A percentile compares a stretch with the other conserved stretches of the same genome.
Conservation (phyloP, 2,888 invertebrate species). For the Subacronicta megacephala region DNA sequence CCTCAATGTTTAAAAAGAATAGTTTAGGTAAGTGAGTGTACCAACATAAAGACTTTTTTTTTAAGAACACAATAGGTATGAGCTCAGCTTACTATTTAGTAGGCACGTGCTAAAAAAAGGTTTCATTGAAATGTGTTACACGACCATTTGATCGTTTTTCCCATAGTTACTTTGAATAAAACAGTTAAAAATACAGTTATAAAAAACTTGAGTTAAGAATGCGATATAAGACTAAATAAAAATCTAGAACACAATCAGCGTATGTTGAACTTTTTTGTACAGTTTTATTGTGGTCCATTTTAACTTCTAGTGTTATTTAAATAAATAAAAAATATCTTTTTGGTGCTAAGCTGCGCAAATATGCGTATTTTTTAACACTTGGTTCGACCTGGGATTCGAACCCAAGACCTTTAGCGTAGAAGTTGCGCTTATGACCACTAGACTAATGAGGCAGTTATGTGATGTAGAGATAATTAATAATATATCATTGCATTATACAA, state of each 20-base stretch:
- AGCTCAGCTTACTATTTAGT: background rate
- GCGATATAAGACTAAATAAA: conserved; percentile 30
- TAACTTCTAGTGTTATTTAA: background rate
- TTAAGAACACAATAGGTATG: conserved; percentile 3
- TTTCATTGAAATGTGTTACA: conserved; percentile 5
- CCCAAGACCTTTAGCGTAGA: too few species aligned
- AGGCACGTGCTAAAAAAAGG: conserved; percentile 1
- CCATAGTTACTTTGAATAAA: conserved; percentile 11
- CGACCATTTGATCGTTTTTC: conserved; percentile 14
- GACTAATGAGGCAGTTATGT: too few species aligned
- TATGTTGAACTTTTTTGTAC: conserved; percentile 23
- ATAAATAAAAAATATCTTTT: background rate
- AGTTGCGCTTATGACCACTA: too few species aligned
- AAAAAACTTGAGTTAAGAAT: conserved; percentile 21
- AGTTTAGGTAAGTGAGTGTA: background rate
- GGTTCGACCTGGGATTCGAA: too few species aligned
- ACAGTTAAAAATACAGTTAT: conserved; percentile 47
- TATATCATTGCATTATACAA: too few species aligned
- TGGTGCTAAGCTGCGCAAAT: conserved; percentile 5
- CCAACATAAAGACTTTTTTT: background rate
- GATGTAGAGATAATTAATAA: too few species aligned
- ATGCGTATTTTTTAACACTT: background rate
- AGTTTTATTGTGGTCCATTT: conserved; percentile 7
- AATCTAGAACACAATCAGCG: conserved; percentile 22
- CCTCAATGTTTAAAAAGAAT: background rate